Evolutionary conservation across 2,888 invertebrate species (phyloP).

Genomic region (Aspidiotus rigidus): DNA sequence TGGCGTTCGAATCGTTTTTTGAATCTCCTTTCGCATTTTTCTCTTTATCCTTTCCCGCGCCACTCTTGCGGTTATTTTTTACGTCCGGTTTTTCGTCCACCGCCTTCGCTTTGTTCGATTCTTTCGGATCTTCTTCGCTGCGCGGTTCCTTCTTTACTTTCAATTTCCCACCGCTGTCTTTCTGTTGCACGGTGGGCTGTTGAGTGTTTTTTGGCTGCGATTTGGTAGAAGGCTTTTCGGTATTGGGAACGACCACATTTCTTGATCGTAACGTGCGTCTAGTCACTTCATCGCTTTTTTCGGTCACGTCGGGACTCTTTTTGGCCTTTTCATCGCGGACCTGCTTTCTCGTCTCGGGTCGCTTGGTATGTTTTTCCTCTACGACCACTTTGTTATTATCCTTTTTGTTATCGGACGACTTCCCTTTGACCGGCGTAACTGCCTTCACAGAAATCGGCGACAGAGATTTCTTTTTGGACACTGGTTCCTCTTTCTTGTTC

Average conservation of each 20-base stretch:
- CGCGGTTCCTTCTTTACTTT: conserved; percentile 38
- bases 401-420: not conserved
- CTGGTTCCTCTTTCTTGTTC: not conserved
- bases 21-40: conserved; percentile 6
- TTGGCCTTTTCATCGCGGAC: not conserved
- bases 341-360: not conserved
- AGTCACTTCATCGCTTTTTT: conserved; percentile 20
- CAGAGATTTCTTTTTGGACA: not conserved
- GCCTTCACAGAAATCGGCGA: not conserved
- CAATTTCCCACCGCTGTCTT: not conserved
- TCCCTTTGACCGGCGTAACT: not conserved
- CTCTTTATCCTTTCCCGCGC: not conserved
- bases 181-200: not conserved
- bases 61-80: not conserved
- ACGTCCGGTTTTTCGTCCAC: conserved; percentile 8
- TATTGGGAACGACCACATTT: conserved; percentile 16
- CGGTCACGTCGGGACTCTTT: conserved; percentile 1
- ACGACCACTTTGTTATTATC: not conserved
- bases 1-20: conserved; percentile 45
- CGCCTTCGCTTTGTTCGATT: not conserved
- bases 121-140: conserved; percentile 17
- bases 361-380: not conserved
- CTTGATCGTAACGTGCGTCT: conserved; percentile 20
- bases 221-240: not conserved
- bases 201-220: not conserved